These are phyloP conservation scores for Leptura quadrifasciata DNA, from an alignment of 2,888 invertebrate species.

Conservation along the genomic window DNA sequence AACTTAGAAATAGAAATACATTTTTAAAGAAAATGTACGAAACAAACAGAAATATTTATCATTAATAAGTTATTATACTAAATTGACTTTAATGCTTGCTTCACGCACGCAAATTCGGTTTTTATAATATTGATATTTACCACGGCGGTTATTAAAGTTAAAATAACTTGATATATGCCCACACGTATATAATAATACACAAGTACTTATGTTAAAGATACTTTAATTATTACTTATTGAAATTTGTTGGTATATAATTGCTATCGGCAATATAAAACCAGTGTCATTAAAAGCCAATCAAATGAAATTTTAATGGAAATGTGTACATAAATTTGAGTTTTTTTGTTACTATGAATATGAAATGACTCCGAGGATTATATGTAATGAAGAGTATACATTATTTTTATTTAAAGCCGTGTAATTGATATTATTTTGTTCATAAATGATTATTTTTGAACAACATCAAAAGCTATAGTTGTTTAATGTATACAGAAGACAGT, in stretches of 20 bases:
- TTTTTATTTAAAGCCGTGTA: not conserved
- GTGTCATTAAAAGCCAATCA: conserved; percentile 27
- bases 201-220: not conserved
- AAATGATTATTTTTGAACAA: not conserved
- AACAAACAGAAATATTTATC: too few species aligned
- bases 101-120: too few species aligned
- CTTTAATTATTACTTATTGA: not conserved
- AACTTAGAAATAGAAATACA: too few species aligned
- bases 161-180: not conserved
- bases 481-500: too few species aligned
- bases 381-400: not conserved
- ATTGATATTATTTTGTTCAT: not conserved
- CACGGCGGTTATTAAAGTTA: not conserved
- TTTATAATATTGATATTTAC: too few species aligned
- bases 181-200: not conserved
- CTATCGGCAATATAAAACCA: not conserved
- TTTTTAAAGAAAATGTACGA: too few species aligned
- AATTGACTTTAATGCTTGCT: too few species aligned
- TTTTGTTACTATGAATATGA: conserved; percentile 5
- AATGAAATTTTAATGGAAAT: conserved; percentile 30
- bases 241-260: not conserved
- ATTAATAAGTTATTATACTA: too few species aligned
- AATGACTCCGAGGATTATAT: not conserved
- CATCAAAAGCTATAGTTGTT: too few species aligned
- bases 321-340: conserved; percentile 16